Percentiles rank a stretch among this genome's conserved stretches.
phyloP scores from a whole-genome alignment of 2,888 invertebrate species.

The Limulus polyphemus region DNA sequence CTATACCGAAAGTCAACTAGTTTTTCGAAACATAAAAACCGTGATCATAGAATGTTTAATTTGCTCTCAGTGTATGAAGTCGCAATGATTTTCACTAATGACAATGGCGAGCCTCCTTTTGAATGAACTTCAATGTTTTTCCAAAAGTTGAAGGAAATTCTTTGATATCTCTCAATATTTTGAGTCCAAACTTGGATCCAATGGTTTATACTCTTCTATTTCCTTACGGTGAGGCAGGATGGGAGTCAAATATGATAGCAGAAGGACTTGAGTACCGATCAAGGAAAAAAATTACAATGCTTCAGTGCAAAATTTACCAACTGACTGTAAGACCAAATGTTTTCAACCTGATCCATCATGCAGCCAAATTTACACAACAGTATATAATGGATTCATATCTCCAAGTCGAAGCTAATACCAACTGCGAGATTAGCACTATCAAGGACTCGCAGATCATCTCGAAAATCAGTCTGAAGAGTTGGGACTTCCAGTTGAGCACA shows the following conservation, averaged over 20 bases:
- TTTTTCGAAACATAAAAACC: conserved; percentile 1
- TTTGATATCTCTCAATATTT: conserved; percentile 7
- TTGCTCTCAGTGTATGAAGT: conserved; percentile 4
- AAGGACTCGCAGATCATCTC: conserved; percentile 26
- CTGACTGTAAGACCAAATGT: background rate
- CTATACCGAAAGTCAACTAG: background rate
- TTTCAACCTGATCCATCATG: conserved; percentile 25
- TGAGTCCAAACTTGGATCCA: conserved; percentile 25
- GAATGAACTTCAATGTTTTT: conserved; percentile 19
- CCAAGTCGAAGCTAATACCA: conserved; percentile 28
- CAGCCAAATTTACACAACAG: conserved; percentile 30
- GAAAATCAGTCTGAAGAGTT: conserved; percentile 1
- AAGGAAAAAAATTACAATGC: conserved; percentile 1
- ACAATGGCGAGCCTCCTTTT: conserved; percentile 23
- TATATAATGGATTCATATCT: conserved; percentile 30
- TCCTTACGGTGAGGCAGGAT: conserved; percentile 25
- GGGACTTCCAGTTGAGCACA: background rate
- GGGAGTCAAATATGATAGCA: conserved; percentile 4
- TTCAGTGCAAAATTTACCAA: conserved; percentile 6
- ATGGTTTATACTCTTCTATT: conserved; percentile 27
- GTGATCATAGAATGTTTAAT: conserved; percentile 8
- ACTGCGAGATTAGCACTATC: conserved; percentile 28
- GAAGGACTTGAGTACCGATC: background rate
- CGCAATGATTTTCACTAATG: conserved; percentile 13
- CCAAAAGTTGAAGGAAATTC: conserved; percentile 3